Conservation (phyloP, 2,888 invertebrate genomes). For the Kryphioiulus occultus region DNA sequence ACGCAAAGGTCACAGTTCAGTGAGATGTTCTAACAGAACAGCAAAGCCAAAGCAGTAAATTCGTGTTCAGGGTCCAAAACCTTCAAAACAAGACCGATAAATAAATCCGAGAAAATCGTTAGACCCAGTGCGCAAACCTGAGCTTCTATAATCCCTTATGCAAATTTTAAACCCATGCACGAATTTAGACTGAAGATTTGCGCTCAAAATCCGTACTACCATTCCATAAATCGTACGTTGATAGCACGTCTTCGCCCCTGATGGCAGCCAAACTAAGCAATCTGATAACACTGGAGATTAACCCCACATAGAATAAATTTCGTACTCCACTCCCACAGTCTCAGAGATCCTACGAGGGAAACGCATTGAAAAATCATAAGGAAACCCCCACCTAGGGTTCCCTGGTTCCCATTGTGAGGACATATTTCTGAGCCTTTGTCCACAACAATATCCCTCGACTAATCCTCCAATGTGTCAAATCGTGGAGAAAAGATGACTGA, state of each 20-base stretch:
- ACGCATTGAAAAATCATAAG: neutral
- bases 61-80: neutral
- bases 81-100: neutral
- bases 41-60: neutral
- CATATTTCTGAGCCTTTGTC: slow-evolving; percentile 6
- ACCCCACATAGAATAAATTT: neutral
- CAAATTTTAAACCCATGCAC: slow-evolving; percentile 8
- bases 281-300: slow-evolving; percentile 30
- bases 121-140: neutral
- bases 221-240: neutral
- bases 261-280: neutral
- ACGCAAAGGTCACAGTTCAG: too few relatives aligned
- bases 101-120: neutral
- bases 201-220: neutral
- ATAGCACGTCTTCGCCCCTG: slow-evolving; percentile 18
- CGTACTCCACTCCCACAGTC: neutral
- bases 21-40: too few relatives aligned
- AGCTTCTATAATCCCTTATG: neutral
- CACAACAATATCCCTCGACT: neutral
- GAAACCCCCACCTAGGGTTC: neutral
- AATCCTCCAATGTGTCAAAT: slow-evolving; percentile 31
- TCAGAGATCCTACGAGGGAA: neutral
- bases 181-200: neutral
- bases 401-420: slow-evolving; percentile 26
- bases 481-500: slow-evolving; percentile 17